Evolutionary conservation across 2,888 invertebrate genomes (phyloP), one percentile per base, ranked within the genome.

Genomic region (Hypselothyrea guttata): DNA sequence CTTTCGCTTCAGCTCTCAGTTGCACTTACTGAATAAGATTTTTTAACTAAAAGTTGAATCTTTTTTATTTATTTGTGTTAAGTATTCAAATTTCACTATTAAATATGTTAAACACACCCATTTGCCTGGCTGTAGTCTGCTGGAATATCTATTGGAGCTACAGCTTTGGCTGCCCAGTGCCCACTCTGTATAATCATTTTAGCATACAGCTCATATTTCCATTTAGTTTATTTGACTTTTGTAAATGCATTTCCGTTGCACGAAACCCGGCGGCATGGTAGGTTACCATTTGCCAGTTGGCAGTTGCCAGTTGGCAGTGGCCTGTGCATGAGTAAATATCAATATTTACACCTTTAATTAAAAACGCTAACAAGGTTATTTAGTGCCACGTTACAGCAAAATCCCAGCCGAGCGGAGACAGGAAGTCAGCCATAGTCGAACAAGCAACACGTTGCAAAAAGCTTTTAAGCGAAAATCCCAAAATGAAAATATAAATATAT

Each of bases 341-440:
- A 86, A 88, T 88, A 87, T 88, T 88, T 88, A 88, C 89, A 85
- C 87, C 86, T 88, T 88, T 88, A 90, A 90, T 89, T 90, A 89
- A 89, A 88, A 89, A 86, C 85, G 83, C 87, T 88, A 90, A 89
- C 89, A 88, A 88, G 87, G 88, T 90, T 89, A 90, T 90, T 88
- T 84, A 86, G n/a, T n/a, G n/a, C 72, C 72, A 53, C 46, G 65
- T 63, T 61, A 40, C 56, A 54, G 40, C 33, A n/a, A n/a, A n/a
- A n/a, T n/a, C n/a, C n/a, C n/a, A n/a, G n/a, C n/a, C n/a, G n/a
- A n/a, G 7, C 34, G 41, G 28, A 46, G 69, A 35, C 84, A 60
- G 75, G 63, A 71, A 75, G 78, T 76, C 74, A 70, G 48, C 62
- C 62, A 47, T 55, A 48, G 68, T 15, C 59, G 34, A 51, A 60